A percentile compares a stretch with the other conserved stretches of the same genome.
phyloP scores from a whole-genome alignment of 2,888 invertebrate species.

The Hololepta plana region DNA sequence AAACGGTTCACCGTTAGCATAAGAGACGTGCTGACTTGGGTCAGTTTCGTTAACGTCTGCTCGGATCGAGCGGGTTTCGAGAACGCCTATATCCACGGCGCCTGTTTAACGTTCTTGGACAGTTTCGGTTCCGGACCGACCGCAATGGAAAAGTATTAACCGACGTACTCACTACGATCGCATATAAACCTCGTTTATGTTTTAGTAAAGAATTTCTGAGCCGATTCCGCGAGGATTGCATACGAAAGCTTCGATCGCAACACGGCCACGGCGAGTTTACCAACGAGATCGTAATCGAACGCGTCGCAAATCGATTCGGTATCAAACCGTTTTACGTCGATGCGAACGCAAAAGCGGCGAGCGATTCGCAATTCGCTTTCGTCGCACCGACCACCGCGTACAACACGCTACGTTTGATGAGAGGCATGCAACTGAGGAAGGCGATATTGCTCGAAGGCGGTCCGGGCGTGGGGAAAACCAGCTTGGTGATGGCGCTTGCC shows the following conservation, averaged over 20 bases:
- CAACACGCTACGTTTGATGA: conserved; percentile 69
- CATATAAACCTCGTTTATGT: too few relatives aligned
- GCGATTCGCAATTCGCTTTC: conserved; percentile 42
- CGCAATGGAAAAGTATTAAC: conserved; percentile 49
- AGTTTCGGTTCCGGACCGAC: conserved; percentile 74
- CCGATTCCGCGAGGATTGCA: conserved; percentile 30
- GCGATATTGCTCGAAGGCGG: conserved; percentile 92
- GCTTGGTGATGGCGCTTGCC: conserved; percentile 79
- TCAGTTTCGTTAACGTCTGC: conserved; percentile 64
- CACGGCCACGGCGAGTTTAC: conserved; percentile 19
- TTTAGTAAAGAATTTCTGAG: conserved; percentile 21
- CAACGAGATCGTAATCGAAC: not conserved
- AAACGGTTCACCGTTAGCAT: conserved; percentile 66
- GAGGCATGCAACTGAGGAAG: conserved; percentile 79
- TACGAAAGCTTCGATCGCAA: conserved; percentile 36
- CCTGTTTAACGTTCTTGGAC: conserved; percentile 80
- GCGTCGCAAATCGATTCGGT: conserved; percentile 33
- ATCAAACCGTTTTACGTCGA: conserved; percentile 61
- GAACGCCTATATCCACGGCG: conserved; percentile 75
- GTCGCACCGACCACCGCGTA: conserved; percentile 58
- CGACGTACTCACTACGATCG: too few relatives aligned
- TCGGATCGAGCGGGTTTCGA: conserved; percentile 27
- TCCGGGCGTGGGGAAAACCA: conserved; percentile 97
- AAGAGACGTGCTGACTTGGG: conserved; percentile 85
- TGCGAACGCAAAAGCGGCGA: conserved; percentile 25